These are phyloP conservation scores for Metallyticus violacea DNA, from an alignment of 2,888 invertebrate genomes.

Conservation along the genomic window DNA sequence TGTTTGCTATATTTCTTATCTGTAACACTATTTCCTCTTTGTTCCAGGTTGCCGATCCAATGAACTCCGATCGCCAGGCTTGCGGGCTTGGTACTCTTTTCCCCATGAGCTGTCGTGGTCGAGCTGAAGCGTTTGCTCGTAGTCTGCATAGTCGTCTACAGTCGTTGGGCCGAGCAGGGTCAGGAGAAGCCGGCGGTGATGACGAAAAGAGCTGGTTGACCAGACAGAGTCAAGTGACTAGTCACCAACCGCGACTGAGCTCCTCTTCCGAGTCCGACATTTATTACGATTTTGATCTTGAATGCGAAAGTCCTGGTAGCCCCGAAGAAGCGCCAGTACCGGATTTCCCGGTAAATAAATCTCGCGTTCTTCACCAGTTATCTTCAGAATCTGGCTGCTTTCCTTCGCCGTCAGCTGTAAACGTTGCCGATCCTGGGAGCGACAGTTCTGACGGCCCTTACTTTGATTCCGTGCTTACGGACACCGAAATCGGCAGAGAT, in stretches of 20 bases:
- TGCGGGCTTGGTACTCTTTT: slow-evolving; percentile 67
- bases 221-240: slow-evolving; percentile 43
- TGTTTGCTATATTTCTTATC: too few species aligned
- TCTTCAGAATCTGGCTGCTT: slow-evolving; percentile 51
- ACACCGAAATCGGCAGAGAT: slow-evolving; percentile 32
- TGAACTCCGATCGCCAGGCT: slow-evolving; percentile 55
- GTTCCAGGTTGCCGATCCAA: slow-evolving; percentile 38
- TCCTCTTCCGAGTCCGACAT: slow-evolving; percentile 42
- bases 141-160: slow-evolving; percentile 72
- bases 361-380: background rate
- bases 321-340: slow-evolving; percentile 57
- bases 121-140: slow-evolving; percentile 78
- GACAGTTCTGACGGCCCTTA: slow-evolving; percentile 52
- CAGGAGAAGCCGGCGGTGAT: slow-evolving; percentile 42
- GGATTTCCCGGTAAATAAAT: slow-evolving; percentile 42
- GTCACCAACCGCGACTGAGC: slow-evolving; percentile 51
- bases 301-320: slow-evolving; percentile 65
- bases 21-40: background rate
- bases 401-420: slow-evolving; percentile 44
- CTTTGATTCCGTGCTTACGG: slow-evolving; percentile 49
- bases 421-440: slow-evolving; percentile 43
- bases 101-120: slow-evolving; percentile 75
- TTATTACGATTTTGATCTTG: slow-evolving; percentile 43
- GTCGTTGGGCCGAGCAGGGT: slow-evolving; percentile 61
- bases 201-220: slow-evolving; percentile 39